These are phyloP conservation scores for Glareola pratincola DNA, from an alignment of 2,113 vertebrate genomes.

Conservation along the genomic window DNA sequence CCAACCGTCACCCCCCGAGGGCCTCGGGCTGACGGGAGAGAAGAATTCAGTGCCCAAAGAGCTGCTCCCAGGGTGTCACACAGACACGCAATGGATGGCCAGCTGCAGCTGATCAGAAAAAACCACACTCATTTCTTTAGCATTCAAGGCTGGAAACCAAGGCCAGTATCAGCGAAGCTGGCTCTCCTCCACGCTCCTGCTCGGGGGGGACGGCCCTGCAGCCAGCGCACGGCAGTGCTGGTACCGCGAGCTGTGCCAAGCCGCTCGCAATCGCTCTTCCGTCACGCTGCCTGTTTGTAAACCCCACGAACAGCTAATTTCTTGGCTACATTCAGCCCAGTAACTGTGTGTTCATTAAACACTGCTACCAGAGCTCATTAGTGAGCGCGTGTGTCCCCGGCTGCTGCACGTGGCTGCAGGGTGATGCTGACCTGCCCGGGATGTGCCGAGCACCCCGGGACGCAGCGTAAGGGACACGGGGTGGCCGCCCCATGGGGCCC, in stretches of 20 bases:
- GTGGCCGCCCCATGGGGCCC: rapidly evolving
- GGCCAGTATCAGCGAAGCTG: not conserved
- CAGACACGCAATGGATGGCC: rapidly evolving
- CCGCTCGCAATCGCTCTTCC: not conserved
- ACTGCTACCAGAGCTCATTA: not conserved
- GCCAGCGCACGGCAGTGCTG: not conserved
- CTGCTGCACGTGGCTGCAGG: not conserved
- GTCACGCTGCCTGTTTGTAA: not conserved
- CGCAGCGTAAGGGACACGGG: rapidly evolving
- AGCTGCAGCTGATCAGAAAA: not conserved
- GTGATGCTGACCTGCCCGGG: not conserved
- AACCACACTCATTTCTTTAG: not conserved
- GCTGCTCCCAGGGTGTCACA: rapidly evolving
- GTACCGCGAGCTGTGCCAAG: rapidly evolving
- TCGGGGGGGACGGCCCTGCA: not conserved
- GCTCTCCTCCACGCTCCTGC: not conserved
- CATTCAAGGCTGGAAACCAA: not conserved
- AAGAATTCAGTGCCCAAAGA: not conserved
- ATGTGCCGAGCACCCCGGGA: not conserved
- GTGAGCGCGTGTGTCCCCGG: not conserved
- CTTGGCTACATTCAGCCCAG: not conserved
- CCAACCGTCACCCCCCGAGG: rapidly evolving
- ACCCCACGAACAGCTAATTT: not conserved
- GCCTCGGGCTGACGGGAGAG: too few species aligned
- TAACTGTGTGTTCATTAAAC: not conserved